Percentiles rank a stretch among this genome's conserved stretches.
phyloP scores from a whole-genome alignment of 2,888 invertebrate genomes.

The Frankliniella intonsa region DNA sequence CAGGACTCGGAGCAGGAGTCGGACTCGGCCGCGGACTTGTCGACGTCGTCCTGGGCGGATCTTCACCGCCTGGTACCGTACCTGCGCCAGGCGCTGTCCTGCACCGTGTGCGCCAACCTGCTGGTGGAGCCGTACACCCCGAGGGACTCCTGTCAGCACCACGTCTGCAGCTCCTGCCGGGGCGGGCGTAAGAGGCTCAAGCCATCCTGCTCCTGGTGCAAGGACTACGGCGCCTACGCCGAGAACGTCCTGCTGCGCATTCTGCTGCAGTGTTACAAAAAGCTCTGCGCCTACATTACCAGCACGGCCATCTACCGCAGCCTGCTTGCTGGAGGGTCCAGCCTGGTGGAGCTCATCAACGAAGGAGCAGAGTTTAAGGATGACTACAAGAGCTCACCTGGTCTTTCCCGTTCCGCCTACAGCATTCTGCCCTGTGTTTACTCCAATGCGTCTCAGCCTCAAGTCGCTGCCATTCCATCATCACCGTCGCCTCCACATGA shows the following conservation, averaged over 20 bases:
- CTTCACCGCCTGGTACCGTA: conserved; percentile 77
- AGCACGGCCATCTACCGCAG: conserved; percentile 65
- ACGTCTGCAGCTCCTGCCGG: conserved; percentile 78
- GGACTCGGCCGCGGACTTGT: conserved; percentile 43
- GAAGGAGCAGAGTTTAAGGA: conserved; percentile 76
- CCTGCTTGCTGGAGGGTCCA: conserved; percentile 51
- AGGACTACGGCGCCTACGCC: conserved; percentile 73
- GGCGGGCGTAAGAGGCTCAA: conserved; percentile 80
- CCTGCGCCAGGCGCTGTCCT: conserved; percentile 79
- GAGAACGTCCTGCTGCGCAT: conserved; percentile 78
- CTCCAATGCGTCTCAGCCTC: conserved; percentile 52
- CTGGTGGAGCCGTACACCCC: conserved; percentile 78
- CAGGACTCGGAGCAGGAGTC: conserved; percentile 46
- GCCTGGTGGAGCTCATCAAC: conserved; percentile 68
- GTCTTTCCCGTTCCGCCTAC: conserved; percentile 68
- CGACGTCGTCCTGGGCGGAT: conserved; percentile 66
- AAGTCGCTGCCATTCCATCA: conserved; percentile 46
- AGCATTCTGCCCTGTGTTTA: conserved; percentile 70
- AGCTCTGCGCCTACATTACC: conserved; percentile 77
- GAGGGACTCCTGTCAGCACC: conserved; percentile 76
- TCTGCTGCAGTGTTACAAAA: conserved; percentile 81
- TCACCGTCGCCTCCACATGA: conserved; percentile 41
- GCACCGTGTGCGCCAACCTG: conserved; percentile 82
- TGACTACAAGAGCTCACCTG: conserved; percentile 66
- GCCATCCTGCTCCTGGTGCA: conserved; percentile 80